phyloP scores from a whole-genome alignment of 2,113 vertebrate species.

The Deroptyus accipitrinus region DNA sequence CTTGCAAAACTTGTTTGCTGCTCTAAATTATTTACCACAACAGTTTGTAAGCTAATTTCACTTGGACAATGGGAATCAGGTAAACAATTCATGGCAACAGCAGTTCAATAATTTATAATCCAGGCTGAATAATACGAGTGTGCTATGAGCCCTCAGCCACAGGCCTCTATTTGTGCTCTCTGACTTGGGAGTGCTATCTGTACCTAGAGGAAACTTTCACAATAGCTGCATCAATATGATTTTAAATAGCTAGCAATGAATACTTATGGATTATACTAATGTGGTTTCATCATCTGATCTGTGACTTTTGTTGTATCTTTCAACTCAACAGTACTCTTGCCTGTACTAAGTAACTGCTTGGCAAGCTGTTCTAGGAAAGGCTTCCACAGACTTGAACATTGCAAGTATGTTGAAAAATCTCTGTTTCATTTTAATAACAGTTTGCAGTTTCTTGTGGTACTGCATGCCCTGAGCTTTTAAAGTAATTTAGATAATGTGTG shows the following conservation, averaged over 20 bases:
- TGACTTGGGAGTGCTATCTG: background rate
- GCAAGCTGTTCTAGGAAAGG: background rate
- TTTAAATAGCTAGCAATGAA: background rate
- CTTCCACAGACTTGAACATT: background rate
- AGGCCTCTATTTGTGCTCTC: background rate
- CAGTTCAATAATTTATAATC: slow-evolving; percentile 11
- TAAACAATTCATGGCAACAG: background rate
- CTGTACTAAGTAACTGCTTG: background rate
- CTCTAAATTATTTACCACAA: slow-evolving; percentile 10
- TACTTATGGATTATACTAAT: background rate
- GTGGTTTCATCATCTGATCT: background rate
- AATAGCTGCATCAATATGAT: background rate
- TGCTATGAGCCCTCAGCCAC: background rate
- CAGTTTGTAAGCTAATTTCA: background rate
- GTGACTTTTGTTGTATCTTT: background rate
- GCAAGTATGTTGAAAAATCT: background rate
- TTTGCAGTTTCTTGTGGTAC: background rate
- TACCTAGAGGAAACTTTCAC: background rate
- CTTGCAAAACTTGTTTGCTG: background rate
- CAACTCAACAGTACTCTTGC: background rate
- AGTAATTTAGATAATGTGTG: background rate
- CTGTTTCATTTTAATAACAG: background rate
- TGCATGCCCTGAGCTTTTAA: background rate
- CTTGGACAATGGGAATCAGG: background rate
- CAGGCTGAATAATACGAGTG: background rate